These are phyloP conservation scores for Elmis aenea DNA, from an alignment of 2,888 invertebrate species.

Conservation along the genomic window DNA sequence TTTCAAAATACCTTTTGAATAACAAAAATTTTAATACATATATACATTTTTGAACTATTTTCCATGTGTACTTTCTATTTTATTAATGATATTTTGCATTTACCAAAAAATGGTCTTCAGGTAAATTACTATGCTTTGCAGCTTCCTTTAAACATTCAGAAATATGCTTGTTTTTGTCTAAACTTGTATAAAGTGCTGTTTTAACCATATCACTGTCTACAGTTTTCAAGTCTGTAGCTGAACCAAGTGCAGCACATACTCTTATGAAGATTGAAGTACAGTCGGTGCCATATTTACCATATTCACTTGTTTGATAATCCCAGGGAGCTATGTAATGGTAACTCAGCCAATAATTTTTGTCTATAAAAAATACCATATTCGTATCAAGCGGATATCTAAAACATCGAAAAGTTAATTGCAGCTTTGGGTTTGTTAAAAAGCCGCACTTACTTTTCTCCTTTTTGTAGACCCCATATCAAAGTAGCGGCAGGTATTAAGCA, in stretches of 20 bases:
- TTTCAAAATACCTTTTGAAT: too few species aligned
- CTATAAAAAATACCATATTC: conserved; percentile 68
- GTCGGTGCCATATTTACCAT: conserved; percentile 67
- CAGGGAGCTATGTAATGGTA: conserved; percentile 75
- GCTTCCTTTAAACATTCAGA: conserved; percentile 54
- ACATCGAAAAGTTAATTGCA: conserved; percentile 7
- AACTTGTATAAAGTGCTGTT: conserved; percentile 56
- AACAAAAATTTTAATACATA: too few species aligned
- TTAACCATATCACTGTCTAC: conserved; percentile 59
- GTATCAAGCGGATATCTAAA: conserved; percentile 64
- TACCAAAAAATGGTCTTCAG: conserved; percentile 39
- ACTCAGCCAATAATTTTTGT: conserved; percentile 73
- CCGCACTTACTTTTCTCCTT: conserved; percentile 63
- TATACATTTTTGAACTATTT: too few species aligned
- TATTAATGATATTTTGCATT: conserved; percentile 24
- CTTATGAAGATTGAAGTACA: conserved; percentile 64
- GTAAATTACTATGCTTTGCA: conserved; percentile 40
- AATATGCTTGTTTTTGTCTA: conserved; percentile 53
- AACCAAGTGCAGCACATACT: conserved; percentile 63
- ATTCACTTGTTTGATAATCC: conserved; percentile 81
- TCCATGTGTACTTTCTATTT: too few species aligned
- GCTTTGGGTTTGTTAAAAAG: conserved; percentile 3
- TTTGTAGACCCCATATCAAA: conserved; percentile 66
- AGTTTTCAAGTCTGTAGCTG: conserved; percentile 60
- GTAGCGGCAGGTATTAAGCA: conserved; percentile 72